These are phyloP conservation scores for Platyscapa corneri DNA, from an alignment of 1,140 invertebrate genomes.

Conservation along the genomic window DNA sequence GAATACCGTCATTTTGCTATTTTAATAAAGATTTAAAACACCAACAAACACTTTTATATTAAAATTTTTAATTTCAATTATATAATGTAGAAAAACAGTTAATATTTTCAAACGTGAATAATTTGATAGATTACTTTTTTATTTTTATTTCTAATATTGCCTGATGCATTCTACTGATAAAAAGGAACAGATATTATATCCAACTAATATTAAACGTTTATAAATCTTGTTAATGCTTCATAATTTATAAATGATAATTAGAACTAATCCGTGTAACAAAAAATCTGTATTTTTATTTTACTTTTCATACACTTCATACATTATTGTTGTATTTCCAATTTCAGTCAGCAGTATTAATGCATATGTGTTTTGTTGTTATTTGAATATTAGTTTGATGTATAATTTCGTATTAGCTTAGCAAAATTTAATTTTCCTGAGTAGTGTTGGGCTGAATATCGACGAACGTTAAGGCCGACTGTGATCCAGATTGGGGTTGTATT, in stretches of 20 bases:
- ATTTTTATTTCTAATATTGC: too few species aligned
- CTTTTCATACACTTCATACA: too few species aligned
- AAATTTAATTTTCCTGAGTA: neutral
- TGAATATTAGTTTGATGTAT: neutral
- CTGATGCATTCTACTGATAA: too few species aligned
- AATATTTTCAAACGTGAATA: neutral
- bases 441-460: slow-evolving; percentile 56
- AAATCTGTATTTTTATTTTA: too few species aligned
- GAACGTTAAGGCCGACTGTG: slow-evolving; percentile 71
- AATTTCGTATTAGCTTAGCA: neutral
- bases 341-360: too few species aligned
- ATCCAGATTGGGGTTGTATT: slow-evolving; percentile 68
- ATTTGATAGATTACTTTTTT: too few species aligned
- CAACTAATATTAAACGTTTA: too few species aligned
- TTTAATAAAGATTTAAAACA: neutral
- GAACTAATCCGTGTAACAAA: too few species aligned
- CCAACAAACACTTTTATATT: neutral
- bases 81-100: neutral
- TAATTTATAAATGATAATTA: neutral
- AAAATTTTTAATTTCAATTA: neutral
- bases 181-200: too few species aligned
- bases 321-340: too few species aligned
- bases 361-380: neutral
- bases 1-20: neutral
- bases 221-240: neutral